These are phyloP conservation scores for Pachyrhynchus sulphureomaculatus DNA, from an alignment of 1,140 invertebrate genomes.

Conservation along the genomic window DNA sequence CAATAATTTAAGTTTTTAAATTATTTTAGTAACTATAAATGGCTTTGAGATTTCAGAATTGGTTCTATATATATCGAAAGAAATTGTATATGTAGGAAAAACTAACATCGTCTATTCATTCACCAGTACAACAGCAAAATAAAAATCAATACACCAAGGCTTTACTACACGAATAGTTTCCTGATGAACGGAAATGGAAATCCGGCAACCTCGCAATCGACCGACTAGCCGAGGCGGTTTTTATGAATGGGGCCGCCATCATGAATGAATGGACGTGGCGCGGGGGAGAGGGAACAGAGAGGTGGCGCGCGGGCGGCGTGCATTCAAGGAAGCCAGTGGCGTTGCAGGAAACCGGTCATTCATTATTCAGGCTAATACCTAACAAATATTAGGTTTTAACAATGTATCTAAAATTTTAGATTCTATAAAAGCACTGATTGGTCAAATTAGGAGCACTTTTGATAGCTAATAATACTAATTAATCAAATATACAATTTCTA, in stretches of 20 bases:
- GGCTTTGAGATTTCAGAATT: too few species aligned
- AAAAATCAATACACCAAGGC: constrained; percentile 13
- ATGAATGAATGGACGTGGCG: constrained; percentile 58
- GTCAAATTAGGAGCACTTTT: too few species aligned
- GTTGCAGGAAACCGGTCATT: neutral
- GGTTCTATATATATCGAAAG: too few species aligned
- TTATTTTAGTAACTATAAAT: too few species aligned
- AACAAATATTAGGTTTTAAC: too few species aligned
- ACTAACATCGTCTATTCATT: constrained; percentile 11
- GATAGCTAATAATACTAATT: too few species aligned
- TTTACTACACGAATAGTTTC: neutral
- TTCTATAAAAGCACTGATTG: too few species aligned
- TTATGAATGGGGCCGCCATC: constrained; percentile 78
- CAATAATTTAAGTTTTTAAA: too few species aligned
- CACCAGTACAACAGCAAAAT: neutral
- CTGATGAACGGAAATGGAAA: constrained; percentile 24
- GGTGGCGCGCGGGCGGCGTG: constrained; percentile 32
- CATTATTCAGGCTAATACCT: neutral
- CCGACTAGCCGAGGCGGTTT: constrained; percentile 53
- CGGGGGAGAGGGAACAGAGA: constrained; percentile 6
- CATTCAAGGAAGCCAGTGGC: constrained; percentile 52
- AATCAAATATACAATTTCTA: too few species aligned
- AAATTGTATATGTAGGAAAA: too few species aligned
- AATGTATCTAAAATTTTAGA: too few species aligned
- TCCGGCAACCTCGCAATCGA: constrained; percentile 23